Evolutionary conservation across 1,140 invertebrate species (phyloP).

Genomic region (Cataglyphis hispanica): DNA sequence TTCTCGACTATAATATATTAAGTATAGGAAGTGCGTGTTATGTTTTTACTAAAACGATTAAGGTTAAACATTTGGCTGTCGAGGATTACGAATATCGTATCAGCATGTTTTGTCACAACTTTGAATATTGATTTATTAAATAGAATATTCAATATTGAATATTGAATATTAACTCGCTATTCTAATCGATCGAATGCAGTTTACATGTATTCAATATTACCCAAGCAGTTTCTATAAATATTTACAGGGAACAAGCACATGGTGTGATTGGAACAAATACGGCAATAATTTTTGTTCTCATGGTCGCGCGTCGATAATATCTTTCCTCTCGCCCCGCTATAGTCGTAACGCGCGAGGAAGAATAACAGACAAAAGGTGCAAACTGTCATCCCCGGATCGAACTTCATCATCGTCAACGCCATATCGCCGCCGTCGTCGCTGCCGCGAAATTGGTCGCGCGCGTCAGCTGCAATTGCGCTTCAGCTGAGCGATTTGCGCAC

Average conservation of each 20-base stretch:
- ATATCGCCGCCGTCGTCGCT: background rate
- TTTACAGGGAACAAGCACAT: conserved; percentile 78
- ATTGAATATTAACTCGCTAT: background rate
- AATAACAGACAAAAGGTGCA: conserved; percentile 65
- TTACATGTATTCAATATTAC: conserved; percentile 13
- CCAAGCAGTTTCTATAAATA: conserved; percentile 41
- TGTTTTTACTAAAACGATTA: conserved; percentile 9
- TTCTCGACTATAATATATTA: background rate
- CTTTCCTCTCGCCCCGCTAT: conserved; percentile 29
- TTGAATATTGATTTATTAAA: background rate
- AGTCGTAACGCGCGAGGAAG: conserved; percentile 43
- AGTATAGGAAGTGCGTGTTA: background rate
- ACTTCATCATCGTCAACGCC: conserved; percentile 27
- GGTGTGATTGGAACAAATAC: conserved; percentile 74
- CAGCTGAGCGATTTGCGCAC: conserved; percentile 43
- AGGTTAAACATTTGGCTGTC: background rate
- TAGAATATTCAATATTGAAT: conserved; percentile 6
- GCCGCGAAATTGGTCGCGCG: conserved; percentile 59
- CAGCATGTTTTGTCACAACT: conserved; percentile 2
- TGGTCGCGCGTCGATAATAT: background rate
- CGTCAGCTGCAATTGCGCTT: conserved; percentile 64
- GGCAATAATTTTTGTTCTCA: conserved; percentile 72
- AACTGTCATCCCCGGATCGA: conserved; percentile 34
- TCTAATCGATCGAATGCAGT: background rate
- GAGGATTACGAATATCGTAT: background rate